phyloP scores from a whole-genome alignment of 2,113 vertebrate genomes.

The Pungitius pungitius region DNA sequence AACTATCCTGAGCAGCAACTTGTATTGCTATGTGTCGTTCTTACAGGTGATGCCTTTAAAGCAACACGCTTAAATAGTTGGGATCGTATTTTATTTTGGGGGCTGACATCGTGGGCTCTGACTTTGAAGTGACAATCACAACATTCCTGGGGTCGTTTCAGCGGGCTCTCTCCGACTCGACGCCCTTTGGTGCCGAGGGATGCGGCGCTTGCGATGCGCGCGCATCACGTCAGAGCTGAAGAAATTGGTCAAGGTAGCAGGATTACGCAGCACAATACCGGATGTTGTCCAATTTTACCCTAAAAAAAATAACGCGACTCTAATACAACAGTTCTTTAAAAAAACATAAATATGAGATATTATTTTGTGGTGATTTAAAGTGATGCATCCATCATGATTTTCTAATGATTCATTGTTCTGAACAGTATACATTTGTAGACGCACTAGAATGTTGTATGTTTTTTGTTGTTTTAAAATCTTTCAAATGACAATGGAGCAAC shows the following conservation, averaged over 20 bases:
- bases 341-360: background rate
- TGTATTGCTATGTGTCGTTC: background rate
- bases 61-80: rapidly evolving
- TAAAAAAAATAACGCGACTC: slow-evolving; percentile 21
- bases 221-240: slow-evolving; percentile 59
- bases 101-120: background rate
- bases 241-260: background rate
- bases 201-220: slow-evolving; percentile 58
- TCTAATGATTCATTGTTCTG: background rate
- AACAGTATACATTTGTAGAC: background rate
- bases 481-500: background rate
- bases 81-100: background rate
- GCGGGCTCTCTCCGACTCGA: slow-evolving; percentile 33
- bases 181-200: slow-evolving; percentile 22
- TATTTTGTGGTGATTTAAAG: background rate
- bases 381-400: background rate
- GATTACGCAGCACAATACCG: background rate
- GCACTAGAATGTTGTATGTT: background rate
- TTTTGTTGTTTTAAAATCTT: background rate
- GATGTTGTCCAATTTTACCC: background rate
- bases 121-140: slow-evolving; percentile 21
- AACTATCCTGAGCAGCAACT: background rate
- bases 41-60: background rate
- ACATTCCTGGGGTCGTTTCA: background rate
- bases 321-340: background rate